A percentile compares a stretch with the other conserved stretches of the same genome.
phyloP scores from a whole-genome alignment of 1,140 invertebrate species.

The Goniozus legneri region DNA sequence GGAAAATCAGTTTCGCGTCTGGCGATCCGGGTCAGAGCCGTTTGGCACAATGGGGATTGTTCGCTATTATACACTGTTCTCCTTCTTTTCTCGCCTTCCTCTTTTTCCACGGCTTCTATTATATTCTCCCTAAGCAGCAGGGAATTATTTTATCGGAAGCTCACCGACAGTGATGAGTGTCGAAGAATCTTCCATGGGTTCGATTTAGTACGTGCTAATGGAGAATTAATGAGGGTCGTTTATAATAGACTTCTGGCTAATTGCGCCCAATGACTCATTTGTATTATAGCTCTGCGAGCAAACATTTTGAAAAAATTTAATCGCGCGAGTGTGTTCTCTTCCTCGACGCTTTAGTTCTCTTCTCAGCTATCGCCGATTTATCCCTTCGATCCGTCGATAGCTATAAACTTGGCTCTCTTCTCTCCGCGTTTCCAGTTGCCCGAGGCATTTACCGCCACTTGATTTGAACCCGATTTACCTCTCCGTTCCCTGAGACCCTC shows the following conservation, averaged over 20 bases:
- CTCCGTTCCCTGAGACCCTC: conserved; percentile 22
- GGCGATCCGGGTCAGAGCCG: conserved; percentile 20
- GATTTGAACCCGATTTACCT: conserved; percentile 44
- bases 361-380: not conserved
- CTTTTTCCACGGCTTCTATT: not conserved
- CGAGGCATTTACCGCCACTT: conserved; percentile 42
- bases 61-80: conserved; percentile 21
- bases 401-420: conserved; percentile 6
- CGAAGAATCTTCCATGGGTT: too few species aligned
- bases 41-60: conserved; percentile 29
- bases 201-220: too few species aligned
- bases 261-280: too few species aligned
- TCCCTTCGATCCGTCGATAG: conserved; percentile 1
- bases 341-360: conserved; percentile 9
- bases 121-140: too few species aligned
- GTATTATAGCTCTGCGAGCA: too few species aligned
- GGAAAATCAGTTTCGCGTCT: conserved; percentile 44
- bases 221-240: too few species aligned
- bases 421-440: conserved; percentile 23
- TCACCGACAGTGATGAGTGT: too few species aligned
- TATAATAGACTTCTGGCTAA: too few species aligned
- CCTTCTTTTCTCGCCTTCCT: conserved; percentile 12
- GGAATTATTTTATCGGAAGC: too few species aligned
- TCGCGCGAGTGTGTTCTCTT: too few species aligned
- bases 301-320: too few species aligned